These are phyloP conservation scores for Nesospiza acunhae DNA, from an alignment of 2,113 vertebrate genomes.

Conservation along the genomic window DNA sequence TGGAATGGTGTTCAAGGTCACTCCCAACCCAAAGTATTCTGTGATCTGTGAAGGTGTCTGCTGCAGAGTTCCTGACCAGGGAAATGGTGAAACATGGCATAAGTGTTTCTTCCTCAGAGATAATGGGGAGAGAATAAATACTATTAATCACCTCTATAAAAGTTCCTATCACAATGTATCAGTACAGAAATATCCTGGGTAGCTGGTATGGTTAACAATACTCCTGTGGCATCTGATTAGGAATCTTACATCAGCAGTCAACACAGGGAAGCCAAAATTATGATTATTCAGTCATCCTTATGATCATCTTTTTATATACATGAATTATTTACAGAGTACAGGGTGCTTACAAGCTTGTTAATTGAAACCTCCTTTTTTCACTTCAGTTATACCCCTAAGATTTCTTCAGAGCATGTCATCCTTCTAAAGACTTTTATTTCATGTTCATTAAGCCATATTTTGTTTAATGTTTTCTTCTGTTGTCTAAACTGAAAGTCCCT, in stretches of 20 bases:
- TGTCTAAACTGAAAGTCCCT: neutral
- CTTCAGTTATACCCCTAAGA: neutral
- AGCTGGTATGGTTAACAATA: neutral
- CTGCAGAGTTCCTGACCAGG: neutral
- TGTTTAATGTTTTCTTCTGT: neutral
- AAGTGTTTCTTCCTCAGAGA: neutral
- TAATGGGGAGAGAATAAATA: neutral
- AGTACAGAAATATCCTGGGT: neutral
- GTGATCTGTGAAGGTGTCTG: neutral
- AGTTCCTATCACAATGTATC: neutral
- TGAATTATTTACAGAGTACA: constrained; percentile 41
- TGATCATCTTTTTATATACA: constrained; percentile 9
- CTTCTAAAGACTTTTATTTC: constrained; percentile 17
- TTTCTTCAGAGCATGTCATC: neutral
- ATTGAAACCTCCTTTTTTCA: constrained; percentile 13
- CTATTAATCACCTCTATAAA: neutral
- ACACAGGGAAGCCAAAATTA: neutral
- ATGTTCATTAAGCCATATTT: neutral
- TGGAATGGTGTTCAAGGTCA: neutral
- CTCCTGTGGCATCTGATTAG: neutral
- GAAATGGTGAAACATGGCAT: neutral
- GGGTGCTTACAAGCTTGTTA: constrained; percentile 16
- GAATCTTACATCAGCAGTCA: neutral
- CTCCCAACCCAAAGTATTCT: neutral
- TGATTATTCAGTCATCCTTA: constrained; percentile 19